Percentiles rank a stretch among this genome's conserved stretches.
Conservation (phyloP, 2,113 vertebrate genomes). For the Megaceryle maxima region DNA sequence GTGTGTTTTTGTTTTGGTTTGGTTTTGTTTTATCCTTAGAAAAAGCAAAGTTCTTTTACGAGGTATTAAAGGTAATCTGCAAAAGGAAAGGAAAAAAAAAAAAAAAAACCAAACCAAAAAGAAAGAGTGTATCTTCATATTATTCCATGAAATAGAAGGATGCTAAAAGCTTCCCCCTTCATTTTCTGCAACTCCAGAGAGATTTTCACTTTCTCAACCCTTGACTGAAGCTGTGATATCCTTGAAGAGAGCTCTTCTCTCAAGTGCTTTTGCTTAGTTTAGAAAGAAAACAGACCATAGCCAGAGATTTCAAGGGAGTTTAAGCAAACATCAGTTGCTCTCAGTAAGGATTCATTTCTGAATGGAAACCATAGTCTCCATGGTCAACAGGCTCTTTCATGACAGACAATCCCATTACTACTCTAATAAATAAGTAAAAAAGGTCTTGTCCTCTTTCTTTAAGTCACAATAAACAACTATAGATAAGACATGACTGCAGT, state of each 20-base stretch:
- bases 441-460: not conserved
- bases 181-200: not conserved
- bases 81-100: slow-evolving; percentile 35
- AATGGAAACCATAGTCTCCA: not conserved
- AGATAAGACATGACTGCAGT: not conserved
- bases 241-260: slow-evolving; percentile 34
- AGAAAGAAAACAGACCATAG: slow-evolving; percentile 4
- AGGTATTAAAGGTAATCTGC: slow-evolving; percentile 25
- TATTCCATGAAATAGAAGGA: slow-evolving; percentile 20
- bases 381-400: not conserved
- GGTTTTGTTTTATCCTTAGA: not conserved
- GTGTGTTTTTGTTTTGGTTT: not conserved
- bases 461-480: not conserved
- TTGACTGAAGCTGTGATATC: slow-evolving; percentile 7
- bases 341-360: not conserved
- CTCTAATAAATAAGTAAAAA: not conserved
- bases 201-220: not conserved
- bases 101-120: no score
- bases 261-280: slow-evolving; percentile 6
- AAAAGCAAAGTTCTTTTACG: slow-evolving; percentile 22
- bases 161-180: not conserved
- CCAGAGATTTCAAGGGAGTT: not conserved
- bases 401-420: not conserved
- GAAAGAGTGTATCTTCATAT: not conserved
- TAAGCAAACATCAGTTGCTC: not conserved